Percentiles rank a stretch among this genome's conserved stretches.
Conservation (phyloP, 1,140 invertebrate species). For the Lepidurus arcticus region DNA sequence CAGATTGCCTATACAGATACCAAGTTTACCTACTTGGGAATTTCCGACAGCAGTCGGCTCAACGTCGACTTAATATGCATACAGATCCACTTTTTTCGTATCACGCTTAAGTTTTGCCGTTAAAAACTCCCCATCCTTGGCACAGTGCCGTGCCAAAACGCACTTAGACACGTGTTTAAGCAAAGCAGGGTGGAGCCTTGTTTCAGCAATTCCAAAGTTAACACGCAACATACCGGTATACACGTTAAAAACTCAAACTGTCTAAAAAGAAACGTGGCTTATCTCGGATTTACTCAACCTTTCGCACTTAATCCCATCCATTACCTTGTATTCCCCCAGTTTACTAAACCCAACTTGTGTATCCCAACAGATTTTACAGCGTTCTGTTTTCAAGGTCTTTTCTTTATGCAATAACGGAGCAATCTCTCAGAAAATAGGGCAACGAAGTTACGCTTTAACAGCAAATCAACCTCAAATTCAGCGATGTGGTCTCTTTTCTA, state of each 20-base stretch:
- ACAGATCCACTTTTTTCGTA: not conserved
- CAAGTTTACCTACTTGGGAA: not conserved
- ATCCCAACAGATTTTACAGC: no score
- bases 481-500: not conserved
- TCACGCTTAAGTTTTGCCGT: no score
- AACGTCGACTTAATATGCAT: not conserved
- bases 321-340: not conserved
- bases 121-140: not conserved
- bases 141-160: not conserved
- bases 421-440: not conserved
- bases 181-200: constrained; percentile 1
- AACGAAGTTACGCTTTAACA: not conserved
- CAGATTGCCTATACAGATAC: not conserved
- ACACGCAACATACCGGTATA: not conserved
- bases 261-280: not conserved
- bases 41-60: not conserved
- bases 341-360: not conserved
- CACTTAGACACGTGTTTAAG: not conserved
- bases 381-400: not conserved
- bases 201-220: not conserved
- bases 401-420: not conserved
- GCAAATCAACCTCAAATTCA: not conserved
- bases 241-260: not conserved
- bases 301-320: not conserved
- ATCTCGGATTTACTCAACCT: not conserved